A percentile compares a stretch with the other conserved stretches of the same genome.
phyloP scores from a whole-genome alignment of 2,113 vertebrate genomes.

The Tenrec ecaudatus region DNA sequence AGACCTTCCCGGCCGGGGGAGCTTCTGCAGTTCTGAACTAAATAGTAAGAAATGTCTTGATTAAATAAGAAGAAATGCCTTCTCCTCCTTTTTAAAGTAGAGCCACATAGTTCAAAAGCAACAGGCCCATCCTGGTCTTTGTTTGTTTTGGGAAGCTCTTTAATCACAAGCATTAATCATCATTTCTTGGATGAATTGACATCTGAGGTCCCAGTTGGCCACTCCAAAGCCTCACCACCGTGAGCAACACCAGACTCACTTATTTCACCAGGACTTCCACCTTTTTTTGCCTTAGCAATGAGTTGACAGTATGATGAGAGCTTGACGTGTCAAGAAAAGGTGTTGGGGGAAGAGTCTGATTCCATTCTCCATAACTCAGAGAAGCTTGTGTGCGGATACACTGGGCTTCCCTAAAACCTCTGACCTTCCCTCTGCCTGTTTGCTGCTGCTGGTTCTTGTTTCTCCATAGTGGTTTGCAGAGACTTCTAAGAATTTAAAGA shows the following conservation, averaged over 20 bases:
- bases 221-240: neutral
- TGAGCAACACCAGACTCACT: neutral
- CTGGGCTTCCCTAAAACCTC: neutral
- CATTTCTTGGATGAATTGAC: neutral
- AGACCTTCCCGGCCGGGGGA: neutral
- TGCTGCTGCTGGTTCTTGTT: neutral
- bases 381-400: neutral
- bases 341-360: neutral
- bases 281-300: neutral
- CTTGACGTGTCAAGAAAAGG: neutral
- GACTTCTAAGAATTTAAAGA: neutral
- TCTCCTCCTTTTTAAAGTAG: neutral
- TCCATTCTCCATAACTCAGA: neutral
- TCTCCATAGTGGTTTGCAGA: conserved; percentile 9
- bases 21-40: neutral
- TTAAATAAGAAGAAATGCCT: too few species aligned
- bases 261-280: neutral
- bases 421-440: neutral
- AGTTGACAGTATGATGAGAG: neutral
- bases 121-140: neutral
- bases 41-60: neutral
- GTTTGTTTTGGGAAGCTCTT: neutral
- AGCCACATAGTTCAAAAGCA: neutral
- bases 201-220: neutral
- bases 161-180: neutral